Conservation (phyloP, 2,888 invertebrate genomes). For the Rhimphoctona megacephalus region DNA sequence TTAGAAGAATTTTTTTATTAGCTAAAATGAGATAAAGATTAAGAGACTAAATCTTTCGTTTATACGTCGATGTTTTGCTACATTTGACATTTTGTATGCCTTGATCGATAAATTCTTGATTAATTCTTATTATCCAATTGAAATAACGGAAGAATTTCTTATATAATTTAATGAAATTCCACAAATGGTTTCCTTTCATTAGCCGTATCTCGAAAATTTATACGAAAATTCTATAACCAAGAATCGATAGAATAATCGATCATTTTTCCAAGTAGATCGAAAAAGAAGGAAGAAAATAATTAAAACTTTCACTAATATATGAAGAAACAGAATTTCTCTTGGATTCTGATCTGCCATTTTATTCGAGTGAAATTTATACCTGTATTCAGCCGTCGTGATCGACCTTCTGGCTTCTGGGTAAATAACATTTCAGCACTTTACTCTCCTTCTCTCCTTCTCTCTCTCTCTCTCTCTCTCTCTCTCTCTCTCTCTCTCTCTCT, state of each 20-base stretch:
- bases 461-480: slow-evolving; percentile 47
- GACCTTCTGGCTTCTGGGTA: slow-evolving; percentile 41
- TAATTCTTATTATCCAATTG: too few species aligned
- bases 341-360: not conserved
- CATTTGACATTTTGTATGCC: too few species aligned
- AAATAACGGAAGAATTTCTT: too few species aligned
- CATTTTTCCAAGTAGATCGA: not conserved
- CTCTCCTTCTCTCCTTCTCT: slow-evolving; percentile 35
- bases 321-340: slow-evolving; percentile 9
- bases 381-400: slow-evolving; percentile 49
- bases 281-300: not conserved
- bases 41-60: too few species aligned
- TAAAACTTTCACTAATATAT: slow-evolving; percentile 2
- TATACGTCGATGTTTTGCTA: too few species aligned
- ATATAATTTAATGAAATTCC: too few species aligned
- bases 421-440: slow-evolving; percentile 47
- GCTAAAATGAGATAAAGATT: too few species aligned
- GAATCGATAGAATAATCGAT: not conserved
- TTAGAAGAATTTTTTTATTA: too few species aligned
- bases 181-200: not conserved
- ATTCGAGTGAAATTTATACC: slow-evolving; percentile 16
- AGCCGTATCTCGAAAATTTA: not conserved
- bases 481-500: slow-evolving; percentile 62
- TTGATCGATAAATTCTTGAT: too few species aligned
- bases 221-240: not conserved